Percentiles rank a stretch among this genome's conserved stretches.
Evolutionary conservation across 1,140 invertebrate species (phyloP).

Genomic region (Steinernema khuongi): DNA sequence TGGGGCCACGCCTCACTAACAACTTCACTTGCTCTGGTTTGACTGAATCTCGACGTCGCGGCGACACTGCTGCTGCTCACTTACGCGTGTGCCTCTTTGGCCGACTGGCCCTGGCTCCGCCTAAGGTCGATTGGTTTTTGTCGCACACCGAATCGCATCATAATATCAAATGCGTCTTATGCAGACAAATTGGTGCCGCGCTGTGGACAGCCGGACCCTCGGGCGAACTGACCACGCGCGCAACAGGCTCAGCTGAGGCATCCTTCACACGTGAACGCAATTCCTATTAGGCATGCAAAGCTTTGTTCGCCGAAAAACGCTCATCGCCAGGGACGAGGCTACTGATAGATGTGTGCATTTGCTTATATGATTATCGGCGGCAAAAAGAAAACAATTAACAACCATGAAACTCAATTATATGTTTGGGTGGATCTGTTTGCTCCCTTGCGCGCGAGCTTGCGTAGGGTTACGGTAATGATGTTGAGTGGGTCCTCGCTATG

Average conservation of each 20-base stretch:
- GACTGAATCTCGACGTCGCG: slow-evolving; percentile 2
- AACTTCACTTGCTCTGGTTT: slow-evolving; percentile 13
- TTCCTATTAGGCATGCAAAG: not conserved
- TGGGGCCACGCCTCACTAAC: slow-evolving; percentile 12
- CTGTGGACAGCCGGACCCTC: not conserved
- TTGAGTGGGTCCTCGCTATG: not conserved
- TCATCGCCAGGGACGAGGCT: not conserved
- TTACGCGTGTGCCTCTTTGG: slow-evolving; percentile 11
- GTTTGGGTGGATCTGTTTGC: not conserved
- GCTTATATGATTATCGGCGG: not conserved
- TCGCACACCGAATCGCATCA: not conserved
- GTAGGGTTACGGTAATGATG: not conserved
- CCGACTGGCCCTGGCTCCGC: not conserved
- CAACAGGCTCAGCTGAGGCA: not conserved
- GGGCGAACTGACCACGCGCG: not conserved
- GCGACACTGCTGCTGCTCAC: slow-evolving; percentile 14
- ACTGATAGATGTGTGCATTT: not conserved
- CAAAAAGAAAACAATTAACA: not conserved
- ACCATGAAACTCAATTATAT: slow-evolving; percentile 8
- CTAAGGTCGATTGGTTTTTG: not conserved
- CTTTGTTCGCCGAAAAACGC: not conserved
- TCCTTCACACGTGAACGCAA: not conserved
- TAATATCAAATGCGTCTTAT: slow-evolving; percentile 6
- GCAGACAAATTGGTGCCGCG: slow-evolving; percentile 1
- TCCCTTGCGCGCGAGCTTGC: too few relatives aligned